Conservation (phyloP, 2,888 invertebrate genomes). For the Chesias legatella region DNA sequence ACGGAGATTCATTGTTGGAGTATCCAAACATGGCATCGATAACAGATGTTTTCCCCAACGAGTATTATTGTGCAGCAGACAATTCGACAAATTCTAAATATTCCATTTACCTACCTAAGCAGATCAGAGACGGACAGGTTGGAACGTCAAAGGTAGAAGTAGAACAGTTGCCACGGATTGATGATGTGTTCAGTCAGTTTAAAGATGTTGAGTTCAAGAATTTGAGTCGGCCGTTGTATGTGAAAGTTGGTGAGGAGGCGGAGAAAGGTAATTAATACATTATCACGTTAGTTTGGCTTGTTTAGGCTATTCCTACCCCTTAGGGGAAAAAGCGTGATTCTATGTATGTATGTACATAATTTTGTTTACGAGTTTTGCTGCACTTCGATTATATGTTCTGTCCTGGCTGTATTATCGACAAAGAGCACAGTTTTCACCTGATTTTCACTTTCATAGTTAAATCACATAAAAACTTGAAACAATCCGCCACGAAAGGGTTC, state of each 20-base stretch:
- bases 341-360: too few species aligned
- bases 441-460: too few species aligned
- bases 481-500: too few species aligned
- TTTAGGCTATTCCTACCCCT: too few species aligned
- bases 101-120: constrained; percentile 49
- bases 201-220: constrained; percentile 30
- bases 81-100: constrained; percentile 11
- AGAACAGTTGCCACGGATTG: constrained; percentile 45
- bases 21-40: constrained; percentile 23
- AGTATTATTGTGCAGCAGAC: constrained; percentile 6
- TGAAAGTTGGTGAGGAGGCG: constrained; percentile 45
- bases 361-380: too few species aligned
- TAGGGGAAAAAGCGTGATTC: too few species aligned
- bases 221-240: constrained; percentile 43
- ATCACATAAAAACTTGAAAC: too few species aligned
- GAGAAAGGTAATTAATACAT: constrained; percentile 38
- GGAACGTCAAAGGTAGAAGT: constrained; percentile 24
- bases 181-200: constrained; percentile 50
- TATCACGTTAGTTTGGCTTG: too few species aligned
- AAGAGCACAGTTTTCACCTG: too few species aligned
- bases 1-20: background rate
- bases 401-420: too few species aligned
- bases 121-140: constrained; percentile 45
- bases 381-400: too few species aligned
- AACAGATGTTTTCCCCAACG: constrained; percentile 20